phyloP scores from a whole-genome alignment of 2,888 invertebrate species.

The Pammene fasciana region DNA sequence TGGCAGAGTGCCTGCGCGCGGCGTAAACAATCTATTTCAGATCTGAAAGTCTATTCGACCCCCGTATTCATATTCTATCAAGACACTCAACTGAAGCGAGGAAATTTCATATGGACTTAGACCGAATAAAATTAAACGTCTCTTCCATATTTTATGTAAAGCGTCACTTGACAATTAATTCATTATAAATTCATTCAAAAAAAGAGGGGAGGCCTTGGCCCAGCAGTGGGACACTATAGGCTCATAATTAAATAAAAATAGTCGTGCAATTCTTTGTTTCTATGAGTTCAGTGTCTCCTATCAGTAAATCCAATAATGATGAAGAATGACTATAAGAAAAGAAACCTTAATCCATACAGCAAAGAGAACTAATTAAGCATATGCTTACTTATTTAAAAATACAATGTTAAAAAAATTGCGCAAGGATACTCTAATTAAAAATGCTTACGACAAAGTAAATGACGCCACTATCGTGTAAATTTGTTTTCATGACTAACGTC shows the following conservation, averaged over 20 bases:
- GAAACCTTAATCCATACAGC: neutral
- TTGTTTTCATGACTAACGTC: constrained; percentile 33
- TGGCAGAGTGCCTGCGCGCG: constrained; percentile 74
- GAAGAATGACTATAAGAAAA: neutral
- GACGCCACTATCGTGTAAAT: constrained; percentile 33
- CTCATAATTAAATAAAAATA: too few species aligned
- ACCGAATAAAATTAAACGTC: constrained; percentile 9
- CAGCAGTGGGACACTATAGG: too few species aligned
- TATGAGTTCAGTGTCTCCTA: too few species aligned
- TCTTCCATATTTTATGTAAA: neutral
- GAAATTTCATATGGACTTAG: constrained; percentile 24
- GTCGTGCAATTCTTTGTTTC: too few species aligned
- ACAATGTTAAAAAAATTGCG: constrained; percentile 22
- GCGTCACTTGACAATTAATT: too few species aligned
- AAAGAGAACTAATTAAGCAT: neutral
- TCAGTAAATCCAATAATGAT: too few species aligned
- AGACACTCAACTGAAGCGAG: constrained; percentile 52
- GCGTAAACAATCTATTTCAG: constrained; percentile 82
- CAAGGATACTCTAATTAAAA: constrained; percentile 31
- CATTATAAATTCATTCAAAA: too few species aligned
- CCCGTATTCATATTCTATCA: constrained; percentile 62
- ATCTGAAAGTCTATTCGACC: constrained; percentile 69
- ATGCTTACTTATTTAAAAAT: too few species aligned
- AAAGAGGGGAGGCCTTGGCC: too few species aligned
- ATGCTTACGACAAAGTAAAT: constrained; percentile 24